Conservation (phyloP, 2,888 invertebrate genomes). For the Drosophila koepferae region DNA sequence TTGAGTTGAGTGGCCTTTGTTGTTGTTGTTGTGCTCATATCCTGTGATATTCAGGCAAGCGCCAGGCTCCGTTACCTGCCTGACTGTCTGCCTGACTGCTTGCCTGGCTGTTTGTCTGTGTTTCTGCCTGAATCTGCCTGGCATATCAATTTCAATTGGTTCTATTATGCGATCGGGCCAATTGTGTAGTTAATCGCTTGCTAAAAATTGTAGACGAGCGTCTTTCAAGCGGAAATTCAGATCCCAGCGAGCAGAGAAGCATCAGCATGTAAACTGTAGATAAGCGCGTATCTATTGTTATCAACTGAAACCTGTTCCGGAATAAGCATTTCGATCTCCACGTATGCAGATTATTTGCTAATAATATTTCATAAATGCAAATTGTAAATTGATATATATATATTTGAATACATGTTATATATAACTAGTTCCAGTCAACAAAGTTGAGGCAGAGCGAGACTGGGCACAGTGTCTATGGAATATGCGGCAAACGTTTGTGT, state of each 20-base stretch:
- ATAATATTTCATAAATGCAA: background rate
- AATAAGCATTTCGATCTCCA: too few relatives aligned
- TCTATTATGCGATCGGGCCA: conserved; percentile 48
- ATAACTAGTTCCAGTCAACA: background rate
- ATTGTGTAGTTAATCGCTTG: conserved; percentile 32
- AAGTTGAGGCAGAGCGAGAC: background rate
- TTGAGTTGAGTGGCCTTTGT: conserved; percentile 26
- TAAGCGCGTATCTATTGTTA: conserved; percentile 4
- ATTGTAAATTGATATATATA: background rate
- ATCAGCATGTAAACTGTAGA: background rate
- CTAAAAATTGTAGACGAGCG: conserved; percentile 5
- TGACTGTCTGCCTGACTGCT: conserved; percentile 2
- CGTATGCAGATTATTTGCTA: background rate
- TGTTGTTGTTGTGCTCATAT: conserved; percentile 27
- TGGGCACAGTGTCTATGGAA: background rate
- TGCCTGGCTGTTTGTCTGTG: conserved; percentile 16
- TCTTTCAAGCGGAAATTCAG: conserved; percentile 21
- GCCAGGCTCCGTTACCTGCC: conserved; percentile 57
- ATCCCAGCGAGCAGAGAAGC: background rate
- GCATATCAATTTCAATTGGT: conserved; percentile 58
- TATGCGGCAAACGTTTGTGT: conserved; percentile 41
- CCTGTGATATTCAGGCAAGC: conserved; percentile 55
- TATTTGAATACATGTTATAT: background rate
- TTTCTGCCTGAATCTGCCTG: background rate
- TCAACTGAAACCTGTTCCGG: conserved; percentile 5